These are phyloP conservation scores for Cotesia glomerata DNA, from an alignment of 1,140 invertebrate genomes.

Conservation along the genomic window DNA sequence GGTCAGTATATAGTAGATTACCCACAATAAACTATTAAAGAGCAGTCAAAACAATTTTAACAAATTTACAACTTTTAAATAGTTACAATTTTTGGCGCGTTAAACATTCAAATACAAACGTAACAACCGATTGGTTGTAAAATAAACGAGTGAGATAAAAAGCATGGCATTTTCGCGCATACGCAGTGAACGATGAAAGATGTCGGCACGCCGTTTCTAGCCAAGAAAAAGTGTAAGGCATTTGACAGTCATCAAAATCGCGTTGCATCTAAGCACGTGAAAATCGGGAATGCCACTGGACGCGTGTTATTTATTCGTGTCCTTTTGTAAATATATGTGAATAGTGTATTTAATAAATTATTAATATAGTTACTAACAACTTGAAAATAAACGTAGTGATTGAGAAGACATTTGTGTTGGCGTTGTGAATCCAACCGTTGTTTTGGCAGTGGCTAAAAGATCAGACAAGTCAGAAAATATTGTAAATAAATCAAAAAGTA, in stretches of 20 bases:
- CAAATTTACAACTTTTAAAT: too few species aligned
- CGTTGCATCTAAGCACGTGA: slow-evolving; percentile 51
- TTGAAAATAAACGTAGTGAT: not conserved
- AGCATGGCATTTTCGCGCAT: not conserved
- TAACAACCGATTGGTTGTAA: too few species aligned
- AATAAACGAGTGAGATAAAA: too few species aligned
- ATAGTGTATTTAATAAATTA: slow-evolving; percentile 50
- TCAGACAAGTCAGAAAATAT: not conserved
- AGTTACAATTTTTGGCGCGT: not conserved
- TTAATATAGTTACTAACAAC: slow-evolving; percentile 10
- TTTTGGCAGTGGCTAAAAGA: not conserved
- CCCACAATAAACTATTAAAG: too few species aligned
- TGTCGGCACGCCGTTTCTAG: slow-evolving; percentile 40
- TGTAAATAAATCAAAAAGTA: too few species aligned
- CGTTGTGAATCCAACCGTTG: not conserved
- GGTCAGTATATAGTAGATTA: not conserved
- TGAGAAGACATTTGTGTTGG: not conserved
- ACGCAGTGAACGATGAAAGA: slow-evolving; percentile 27
- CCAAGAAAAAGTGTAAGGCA: slow-evolving; percentile 28
- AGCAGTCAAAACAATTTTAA: too few species aligned
- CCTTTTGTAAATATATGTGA: slow-evolving; percentile 52
- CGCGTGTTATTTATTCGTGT: slow-evolving; percentile 40
- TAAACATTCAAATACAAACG: not conserved
- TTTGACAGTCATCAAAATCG: slow-evolving; percentile 38
- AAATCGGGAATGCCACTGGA: slow-evolving; percentile 50